Percentiles rank a stretch among this genome's conserved stretches.
These are phyloP conservation scores for Bufotes viridis DNA, from an alignment of 2,797 vertebrate genomes.

Conservation along the genomic window DNA sequence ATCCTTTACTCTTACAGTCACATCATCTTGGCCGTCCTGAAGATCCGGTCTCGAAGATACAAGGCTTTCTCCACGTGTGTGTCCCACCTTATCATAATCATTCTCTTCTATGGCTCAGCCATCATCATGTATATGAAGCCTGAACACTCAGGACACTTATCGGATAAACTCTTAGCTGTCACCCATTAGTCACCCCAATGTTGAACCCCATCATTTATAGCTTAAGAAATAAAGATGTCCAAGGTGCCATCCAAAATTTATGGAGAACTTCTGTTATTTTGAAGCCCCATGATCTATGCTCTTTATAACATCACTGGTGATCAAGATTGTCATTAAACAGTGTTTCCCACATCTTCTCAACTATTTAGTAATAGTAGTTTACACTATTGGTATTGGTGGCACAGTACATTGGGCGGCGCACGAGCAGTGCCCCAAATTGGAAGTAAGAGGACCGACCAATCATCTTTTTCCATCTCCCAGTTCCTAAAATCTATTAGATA, in stretches of 20 bases:
- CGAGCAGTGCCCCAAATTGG: no score
- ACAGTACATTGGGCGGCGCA: no score
- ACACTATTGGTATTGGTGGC: no score
- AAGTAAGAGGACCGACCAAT: no score
- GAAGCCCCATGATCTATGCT: neutral
- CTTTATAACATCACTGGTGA: neutral
- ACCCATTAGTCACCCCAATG: constrained; percentile 15
- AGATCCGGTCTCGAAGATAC: neutral
- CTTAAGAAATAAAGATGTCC: constrained; percentile 33
- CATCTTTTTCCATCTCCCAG: no score
- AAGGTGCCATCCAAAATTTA: neutral
- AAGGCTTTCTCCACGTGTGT: constrained; percentile 9
- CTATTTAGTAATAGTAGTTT: no score
- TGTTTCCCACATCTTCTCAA: neutral
- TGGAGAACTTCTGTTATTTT: neutral
- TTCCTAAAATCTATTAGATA: no score
- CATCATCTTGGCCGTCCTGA: neutral
- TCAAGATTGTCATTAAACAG: neutral
- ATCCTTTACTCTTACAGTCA: constrained; percentile 11
- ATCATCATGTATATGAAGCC: constrained; percentile 31
- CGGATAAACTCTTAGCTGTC: neutral
- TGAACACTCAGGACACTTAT: neutral
- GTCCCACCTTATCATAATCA: constrained; percentile 19
- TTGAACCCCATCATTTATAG: constrained; percentile 30
- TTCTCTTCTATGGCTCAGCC: constrained; percentile 9